phyloP scores from a whole-genome alignment of 2,113 vertebrate genomes.

The Xiphophorus couchianus region DNA sequence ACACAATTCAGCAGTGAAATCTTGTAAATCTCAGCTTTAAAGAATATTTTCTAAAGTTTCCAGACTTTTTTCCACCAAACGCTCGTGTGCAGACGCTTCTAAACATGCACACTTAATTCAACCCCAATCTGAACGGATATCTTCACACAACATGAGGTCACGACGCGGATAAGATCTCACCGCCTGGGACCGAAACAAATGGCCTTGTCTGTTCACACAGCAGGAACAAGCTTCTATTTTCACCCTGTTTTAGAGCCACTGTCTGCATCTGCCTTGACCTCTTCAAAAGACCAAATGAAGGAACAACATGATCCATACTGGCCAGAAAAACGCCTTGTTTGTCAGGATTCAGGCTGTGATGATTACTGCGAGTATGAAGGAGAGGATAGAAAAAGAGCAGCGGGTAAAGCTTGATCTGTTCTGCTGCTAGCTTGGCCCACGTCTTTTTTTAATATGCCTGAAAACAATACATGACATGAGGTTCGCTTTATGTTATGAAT shows the following conservation, averaged over 20 bases:
- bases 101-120: conserved; percentile 11
- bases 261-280: conserved; percentile 33
- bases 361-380: conserved; percentile 52
- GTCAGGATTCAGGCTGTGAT: conserved; percentile 46
- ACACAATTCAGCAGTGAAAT: too few relatives aligned
- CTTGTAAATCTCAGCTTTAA: background rate
- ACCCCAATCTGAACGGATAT: conserved; percentile 36
- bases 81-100: background rate
- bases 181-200: conserved; percentile 38
- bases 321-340: conserved; percentile 45
- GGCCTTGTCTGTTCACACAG: conserved; percentile 35
- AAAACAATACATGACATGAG: conserved; percentile 2
- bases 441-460: background rate
- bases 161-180: conserved; percentile 45
- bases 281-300: conserved; percentile 45
- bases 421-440: background rate
- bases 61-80: background rate
- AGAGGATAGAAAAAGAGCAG: conserved; percentile 22
- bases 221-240: conserved; percentile 31
- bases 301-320: conserved; percentile 22
- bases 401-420: background rate
- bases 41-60: conserved; percentile 6
- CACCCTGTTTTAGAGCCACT: background rate
- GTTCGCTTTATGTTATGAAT: background rate
- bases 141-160: conserved; percentile 58